These are phyloP conservation scores for Adelphocoris suturalis DNA, from an alignment of 2,888 invertebrate genomes.

Conservation along the genomic window DNA sequence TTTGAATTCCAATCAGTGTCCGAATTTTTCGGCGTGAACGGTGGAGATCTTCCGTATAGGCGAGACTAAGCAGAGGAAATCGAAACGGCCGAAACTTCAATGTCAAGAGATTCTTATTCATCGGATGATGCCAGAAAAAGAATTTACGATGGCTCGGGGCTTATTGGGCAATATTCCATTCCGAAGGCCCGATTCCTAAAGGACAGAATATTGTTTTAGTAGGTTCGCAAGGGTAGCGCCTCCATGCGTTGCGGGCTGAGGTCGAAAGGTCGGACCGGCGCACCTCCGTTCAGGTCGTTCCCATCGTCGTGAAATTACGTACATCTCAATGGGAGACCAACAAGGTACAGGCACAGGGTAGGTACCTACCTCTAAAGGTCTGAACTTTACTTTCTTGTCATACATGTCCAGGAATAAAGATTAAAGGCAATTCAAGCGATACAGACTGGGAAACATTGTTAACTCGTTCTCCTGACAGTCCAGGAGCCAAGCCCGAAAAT, in stretches of 20 bases:
- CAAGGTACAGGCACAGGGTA: too few relatives aligned
- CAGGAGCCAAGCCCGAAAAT: too few relatives aligned
- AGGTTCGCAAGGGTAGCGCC: neutral
- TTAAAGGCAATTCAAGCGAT: too few relatives aligned
- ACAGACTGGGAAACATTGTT: too few relatives aligned
- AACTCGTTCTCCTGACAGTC: too few relatives aligned
- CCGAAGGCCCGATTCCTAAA: constrained; percentile 17
- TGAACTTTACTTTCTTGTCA: too few relatives aligned
- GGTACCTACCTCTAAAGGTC: too few relatives aligned
- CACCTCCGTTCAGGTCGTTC: neutral
- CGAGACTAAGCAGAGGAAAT: neutral
- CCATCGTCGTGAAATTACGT: neutral
- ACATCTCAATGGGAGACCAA: neutral
- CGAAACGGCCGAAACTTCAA: neutral
- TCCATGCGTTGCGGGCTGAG: neutral
- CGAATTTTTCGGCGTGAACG: neutral
- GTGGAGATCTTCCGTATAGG: neutral
- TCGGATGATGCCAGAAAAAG: constrained; percentile 13
- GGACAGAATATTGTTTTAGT: constrained; percentile 36
- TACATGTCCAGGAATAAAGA: too few relatives aligned
- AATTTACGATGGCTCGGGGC: constrained; percentile 27
- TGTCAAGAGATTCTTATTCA: constrained; percentile 9
- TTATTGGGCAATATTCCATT: constrained; percentile 13
- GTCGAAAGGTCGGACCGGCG: constrained; percentile 24
- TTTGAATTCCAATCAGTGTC: neutral